Base-by-base conservation (phyloP, 2,113 vertebrate genomes). In the Laticauda colubrina region DNA sequence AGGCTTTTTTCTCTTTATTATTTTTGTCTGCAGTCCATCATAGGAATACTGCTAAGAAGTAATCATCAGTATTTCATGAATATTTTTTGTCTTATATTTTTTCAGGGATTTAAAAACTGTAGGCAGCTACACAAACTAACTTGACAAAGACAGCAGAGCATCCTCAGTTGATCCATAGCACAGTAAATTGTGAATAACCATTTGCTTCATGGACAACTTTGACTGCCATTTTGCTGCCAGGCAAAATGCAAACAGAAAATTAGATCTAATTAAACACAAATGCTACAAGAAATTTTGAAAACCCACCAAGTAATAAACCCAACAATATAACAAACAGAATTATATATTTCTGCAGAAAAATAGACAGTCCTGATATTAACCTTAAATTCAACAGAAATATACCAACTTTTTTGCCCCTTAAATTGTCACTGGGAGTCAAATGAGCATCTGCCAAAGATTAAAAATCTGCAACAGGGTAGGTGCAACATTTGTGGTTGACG, bases 101-200 rank as follows among this genome's bases (percentile, higher is more conserved):
- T 89, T 90, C 94, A 64, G 85, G 26, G 59, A 29, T 87, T 59
- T 88, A 0, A 0, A 75, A 93, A 7, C 0, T 81, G 89, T 69
- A 85, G 92, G 93, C 93, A 90, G 92, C 92, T 88, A n/a, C 48
- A 91, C 4, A 2, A 53, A 51, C 61, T 59, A 89, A 87, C 56
- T 54, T 39, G 0, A 0, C 29, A 29, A 93, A 95, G 51, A 90
- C 90, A 64, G 0, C 0, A 39, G 53, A 64, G 89, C 69, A 91
- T 21, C 11, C 61, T 57, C 43, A 53, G 96, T 96, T 96, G 96
- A 96, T 93, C 93, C 93, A 0, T 0, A 96, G 96, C 95, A 96
- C 93, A 93, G 20, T 93, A 92, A 93, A 92, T 57, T 34, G n/a
- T 12, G 1, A 56, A 92, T 95, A 81, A 34, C 51, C 89, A 87